Conservation (phyloP, 2,797 vertebrate species). For the Hippoglossus hippoglossus region DNA sequence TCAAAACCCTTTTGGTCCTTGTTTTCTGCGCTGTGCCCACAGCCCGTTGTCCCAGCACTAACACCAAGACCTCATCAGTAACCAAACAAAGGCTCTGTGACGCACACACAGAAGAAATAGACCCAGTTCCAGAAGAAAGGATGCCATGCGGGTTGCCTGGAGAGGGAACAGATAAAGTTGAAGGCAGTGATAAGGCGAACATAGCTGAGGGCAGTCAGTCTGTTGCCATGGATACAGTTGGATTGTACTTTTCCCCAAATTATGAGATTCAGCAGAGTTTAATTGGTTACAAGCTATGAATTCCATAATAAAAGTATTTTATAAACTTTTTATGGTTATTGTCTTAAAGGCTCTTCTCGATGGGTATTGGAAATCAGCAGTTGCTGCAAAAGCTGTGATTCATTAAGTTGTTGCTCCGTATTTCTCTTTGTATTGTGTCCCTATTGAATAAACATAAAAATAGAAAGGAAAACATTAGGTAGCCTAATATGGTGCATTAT, state of each 20-base stretch:
- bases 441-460: too few species aligned
- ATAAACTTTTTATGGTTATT: too few species aligned
- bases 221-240: constrained; percentile 30
- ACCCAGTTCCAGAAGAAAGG: constrained; percentile 37
- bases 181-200: constrained; percentile 25
- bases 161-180: constrained; percentile 64
- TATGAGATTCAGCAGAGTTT: too few species aligned
- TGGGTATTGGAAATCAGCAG: too few species aligned
- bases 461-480: too few species aligned
- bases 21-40: constrained; percentile 7
- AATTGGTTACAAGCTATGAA: too few species aligned
- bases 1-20: not conserved
- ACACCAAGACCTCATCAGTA: constrained; percentile 38
- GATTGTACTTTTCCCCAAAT: not conserved
- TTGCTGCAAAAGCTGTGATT: too few species aligned
- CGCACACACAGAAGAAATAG: constrained; percentile 37
- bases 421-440: too few species aligned
- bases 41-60: constrained; percentile 19
- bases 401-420: too few species aligned
- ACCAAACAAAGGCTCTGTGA: constrained; percentile 61
- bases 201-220: constrained; percentile 13
- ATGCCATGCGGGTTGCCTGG: constrained; percentile 77
- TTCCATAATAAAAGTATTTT: too few species aligned
- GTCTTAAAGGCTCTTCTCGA: too few species aligned
- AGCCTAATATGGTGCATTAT: too few species aligned